Conservation (phyloP, 2,797 vertebrate genomes). For the Darevskia nairensis region DNA sequence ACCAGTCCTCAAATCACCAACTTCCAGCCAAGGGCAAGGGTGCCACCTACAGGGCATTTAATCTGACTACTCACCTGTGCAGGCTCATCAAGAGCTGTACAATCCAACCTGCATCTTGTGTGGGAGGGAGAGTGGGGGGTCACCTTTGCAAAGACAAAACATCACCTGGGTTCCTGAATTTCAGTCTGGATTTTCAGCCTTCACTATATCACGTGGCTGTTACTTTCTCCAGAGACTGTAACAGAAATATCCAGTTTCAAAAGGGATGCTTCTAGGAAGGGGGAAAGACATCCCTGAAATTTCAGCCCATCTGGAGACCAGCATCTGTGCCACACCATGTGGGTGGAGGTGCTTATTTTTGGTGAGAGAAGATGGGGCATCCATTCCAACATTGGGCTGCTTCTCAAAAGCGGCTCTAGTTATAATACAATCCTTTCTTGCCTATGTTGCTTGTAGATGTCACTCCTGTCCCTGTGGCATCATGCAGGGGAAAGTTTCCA, state of each 20-base stretch:
- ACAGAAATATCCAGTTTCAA: not conserved
- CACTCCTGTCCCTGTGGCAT: not conserved
- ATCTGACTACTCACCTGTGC: too few species aligned
- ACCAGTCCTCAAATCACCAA: not conserved
- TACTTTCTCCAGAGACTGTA: not conserved
- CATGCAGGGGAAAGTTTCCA: not conserved
- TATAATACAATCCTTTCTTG: not conserved
- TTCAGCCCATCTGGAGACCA: constrained; percentile 3
- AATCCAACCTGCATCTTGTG: too few species aligned
- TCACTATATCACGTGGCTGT: not conserved
- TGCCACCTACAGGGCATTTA: constrained; percentile 3
- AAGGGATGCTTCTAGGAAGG: not conserved
- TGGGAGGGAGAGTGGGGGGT: too few species aligned
- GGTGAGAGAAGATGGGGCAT: not conserved
- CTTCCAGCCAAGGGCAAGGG: not conserved
- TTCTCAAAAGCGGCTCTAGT: not conserved
- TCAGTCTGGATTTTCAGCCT: not conserved
- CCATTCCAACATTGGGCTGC: not conserved
- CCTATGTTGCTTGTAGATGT: too few species aligned
- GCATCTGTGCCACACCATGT: not conserved
- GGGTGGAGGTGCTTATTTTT: constrained; percentile 11
- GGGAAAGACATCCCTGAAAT: not conserved
- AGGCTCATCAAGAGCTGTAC: too few species aligned
- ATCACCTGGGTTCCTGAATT: not conserved
- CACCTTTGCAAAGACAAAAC: not conserved